A percentile compares a stretch with the other conserved stretches of the same genome.
Conservation (phyloP, 2,113 vertebrate genomes). For the Eurystomus gularis region DNA sequence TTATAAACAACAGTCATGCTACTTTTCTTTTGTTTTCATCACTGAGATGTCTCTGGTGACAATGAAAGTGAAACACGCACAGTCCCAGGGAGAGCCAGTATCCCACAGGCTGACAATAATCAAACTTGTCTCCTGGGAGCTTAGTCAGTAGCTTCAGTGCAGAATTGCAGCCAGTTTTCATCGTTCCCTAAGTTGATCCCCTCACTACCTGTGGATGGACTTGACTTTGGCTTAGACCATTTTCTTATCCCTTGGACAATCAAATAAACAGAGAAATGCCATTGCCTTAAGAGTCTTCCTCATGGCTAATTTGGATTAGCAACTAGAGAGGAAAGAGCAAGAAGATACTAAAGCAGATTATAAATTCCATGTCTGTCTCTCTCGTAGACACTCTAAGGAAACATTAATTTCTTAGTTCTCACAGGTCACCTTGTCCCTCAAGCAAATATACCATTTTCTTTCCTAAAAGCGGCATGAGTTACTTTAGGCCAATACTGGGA, state of each 20-base stretch:
- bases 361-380: background rate
- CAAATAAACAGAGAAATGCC: background rate
- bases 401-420: background rate
- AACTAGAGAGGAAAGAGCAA: background rate
- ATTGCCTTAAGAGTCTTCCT: background rate
- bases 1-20: background rate
- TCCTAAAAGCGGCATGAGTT: background rate
- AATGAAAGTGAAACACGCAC: background rate
- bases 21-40: background rate
- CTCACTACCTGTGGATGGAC: background rate
- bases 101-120: background rate
- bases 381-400: background rate
- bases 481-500: background rate
- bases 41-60: background rate
- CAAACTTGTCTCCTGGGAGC: background rate
- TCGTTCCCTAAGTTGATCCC: fast-evolving
- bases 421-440: background rate
- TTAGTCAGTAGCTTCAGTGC: background rate
- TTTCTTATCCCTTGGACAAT: background rate
- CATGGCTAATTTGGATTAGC: background rate
- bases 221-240: background rate
- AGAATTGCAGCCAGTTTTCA: background rate
- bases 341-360: background rate
- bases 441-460: background rate
- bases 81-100: background rate